Evolutionary conservation across 2,113 vertebrate genomes (phyloP).

Genomic region (Formicarius rufipectus): DNA sequence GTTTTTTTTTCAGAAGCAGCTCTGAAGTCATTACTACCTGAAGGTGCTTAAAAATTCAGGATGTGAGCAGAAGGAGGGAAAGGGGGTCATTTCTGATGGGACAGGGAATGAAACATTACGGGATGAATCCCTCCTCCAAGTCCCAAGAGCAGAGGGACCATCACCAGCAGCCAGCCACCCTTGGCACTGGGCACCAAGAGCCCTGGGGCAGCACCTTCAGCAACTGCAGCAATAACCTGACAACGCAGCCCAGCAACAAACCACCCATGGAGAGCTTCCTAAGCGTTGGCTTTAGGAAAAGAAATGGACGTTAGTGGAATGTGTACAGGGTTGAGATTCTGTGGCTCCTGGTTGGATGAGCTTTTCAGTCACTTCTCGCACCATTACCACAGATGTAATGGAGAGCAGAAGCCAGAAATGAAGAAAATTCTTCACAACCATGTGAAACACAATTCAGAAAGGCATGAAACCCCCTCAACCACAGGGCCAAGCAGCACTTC

Average conservation of each 20-base stretch:
- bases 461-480: accelerated
- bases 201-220: neutral
- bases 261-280: neutral
- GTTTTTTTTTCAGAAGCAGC: neutral
- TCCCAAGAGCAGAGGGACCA: neutral
- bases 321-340: neutral
- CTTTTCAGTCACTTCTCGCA: neutral
- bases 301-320: neutral
- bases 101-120: neutral
- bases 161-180: neutral
- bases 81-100: neutral
- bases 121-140: neutral
- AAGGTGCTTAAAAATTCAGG: neutral
- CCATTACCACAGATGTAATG: neutral
- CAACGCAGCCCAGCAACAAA: neutral
- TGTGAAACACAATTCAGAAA: neutral
- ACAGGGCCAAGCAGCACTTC: neutral
- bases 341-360: neutral
- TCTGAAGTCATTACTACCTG: neutral
- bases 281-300: neutral
- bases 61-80: neutral
- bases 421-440: neutral
- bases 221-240: neutral
- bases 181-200: neutral
- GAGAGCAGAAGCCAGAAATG: neutral